These are phyloP conservation scores for Erpornis zantholeuca DNA, from an alignment of 2,113 vertebrate species.

Conservation along the genomic window DNA sequence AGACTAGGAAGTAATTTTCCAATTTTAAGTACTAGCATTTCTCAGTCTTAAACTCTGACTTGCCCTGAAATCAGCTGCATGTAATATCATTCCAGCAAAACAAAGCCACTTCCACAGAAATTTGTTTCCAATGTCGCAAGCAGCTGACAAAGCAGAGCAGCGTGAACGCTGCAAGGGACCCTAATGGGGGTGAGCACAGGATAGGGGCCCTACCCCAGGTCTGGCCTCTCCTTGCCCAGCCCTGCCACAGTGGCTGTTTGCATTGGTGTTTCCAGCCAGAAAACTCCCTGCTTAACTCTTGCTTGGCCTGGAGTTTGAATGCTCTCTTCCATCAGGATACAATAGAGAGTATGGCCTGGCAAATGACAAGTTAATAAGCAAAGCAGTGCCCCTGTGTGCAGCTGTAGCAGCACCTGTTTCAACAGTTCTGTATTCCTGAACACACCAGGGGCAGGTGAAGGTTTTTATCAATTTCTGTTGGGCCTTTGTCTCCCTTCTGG, in stretches of 20 bases:
- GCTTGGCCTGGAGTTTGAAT: neutral
- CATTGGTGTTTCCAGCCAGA: neutral
- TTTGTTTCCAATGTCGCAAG: neutral
- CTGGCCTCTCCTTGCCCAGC: neutral
- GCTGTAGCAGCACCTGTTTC: conserved; percentile 28
- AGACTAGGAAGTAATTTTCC: neutral
- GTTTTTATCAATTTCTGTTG: conserved; percentile 5
- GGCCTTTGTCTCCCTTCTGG: conserved; percentile 5
- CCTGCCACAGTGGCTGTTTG: neutral
- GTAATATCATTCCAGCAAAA: neutral
- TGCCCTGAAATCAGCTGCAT: neutral
- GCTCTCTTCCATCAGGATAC: neutral
- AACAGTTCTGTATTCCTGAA: neutral
- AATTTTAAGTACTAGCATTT: neutral
- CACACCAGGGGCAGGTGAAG: neutral
- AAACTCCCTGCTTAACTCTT: neutral
- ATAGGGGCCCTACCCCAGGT: neutral
- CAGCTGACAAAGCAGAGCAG: neutral
- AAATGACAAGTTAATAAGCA: neutral
- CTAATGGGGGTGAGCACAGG: neutral
- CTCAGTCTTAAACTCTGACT: neutral
- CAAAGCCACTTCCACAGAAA: neutral
- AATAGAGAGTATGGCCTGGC: neutral
- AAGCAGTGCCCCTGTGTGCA: neutral
- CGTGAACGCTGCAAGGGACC: rapidly evolving